Conservation (phyloP, 2,113 vertebrate genomes). For the Crotophaga sulcirostris region DNA sequence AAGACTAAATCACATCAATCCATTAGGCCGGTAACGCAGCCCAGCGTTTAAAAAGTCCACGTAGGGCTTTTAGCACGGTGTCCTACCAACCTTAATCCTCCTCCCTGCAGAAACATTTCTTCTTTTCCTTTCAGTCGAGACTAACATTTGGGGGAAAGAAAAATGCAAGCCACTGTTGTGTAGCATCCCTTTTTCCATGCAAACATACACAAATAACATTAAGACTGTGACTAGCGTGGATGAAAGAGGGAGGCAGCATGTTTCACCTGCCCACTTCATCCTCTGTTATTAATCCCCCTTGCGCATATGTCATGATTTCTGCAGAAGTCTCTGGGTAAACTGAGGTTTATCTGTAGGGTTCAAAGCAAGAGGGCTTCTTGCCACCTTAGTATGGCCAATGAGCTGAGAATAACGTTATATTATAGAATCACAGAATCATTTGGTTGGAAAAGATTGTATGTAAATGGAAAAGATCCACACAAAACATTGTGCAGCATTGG, state of each 20-base stretch:
- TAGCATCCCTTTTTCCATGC: background rate
- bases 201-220: background rate
- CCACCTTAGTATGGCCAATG: background rate
- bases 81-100: slow-evolving; percentile 38
- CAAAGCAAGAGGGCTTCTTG: background rate
- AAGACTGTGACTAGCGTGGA: background rate
- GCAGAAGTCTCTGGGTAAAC: background rate
- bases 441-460: too few relatives aligned
- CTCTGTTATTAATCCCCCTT: background rate
- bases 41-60: slow-evolving; percentile 24
- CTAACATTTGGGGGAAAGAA: background rate
- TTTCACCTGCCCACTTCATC: background rate
- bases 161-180: background rate
- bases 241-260: background rate
- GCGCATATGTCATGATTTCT: background rate
- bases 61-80: background rate
- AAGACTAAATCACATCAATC: slow-evolving; percentile 36
- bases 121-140: background rate
- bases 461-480: too few relatives aligned
- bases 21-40: slow-evolving; percentile 22
- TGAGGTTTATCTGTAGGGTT: background rate
- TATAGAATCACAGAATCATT: too few relatives aligned
- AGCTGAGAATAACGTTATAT: background rate
- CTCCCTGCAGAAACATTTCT: background rate
- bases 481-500: rapidly evolving